Conservation (phyloP, 2,113 vertebrate genomes). For the Notarius lentiginosus region DNA sequence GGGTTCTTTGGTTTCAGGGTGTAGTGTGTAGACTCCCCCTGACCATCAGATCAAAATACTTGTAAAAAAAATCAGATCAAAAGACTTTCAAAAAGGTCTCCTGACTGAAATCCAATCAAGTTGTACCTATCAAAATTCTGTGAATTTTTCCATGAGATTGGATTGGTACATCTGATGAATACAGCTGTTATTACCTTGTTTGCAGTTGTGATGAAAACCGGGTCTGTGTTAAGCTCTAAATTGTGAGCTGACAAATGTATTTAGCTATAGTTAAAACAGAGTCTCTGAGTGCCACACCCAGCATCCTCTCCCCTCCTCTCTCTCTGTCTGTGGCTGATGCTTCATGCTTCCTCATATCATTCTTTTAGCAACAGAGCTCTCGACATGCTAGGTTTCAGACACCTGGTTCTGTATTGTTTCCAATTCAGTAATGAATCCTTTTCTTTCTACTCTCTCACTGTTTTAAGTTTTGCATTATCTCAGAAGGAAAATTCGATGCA, state of each 20-base stretch:
- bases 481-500: slow-evolving; percentile 7
- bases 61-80: no score
- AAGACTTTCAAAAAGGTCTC: no score
- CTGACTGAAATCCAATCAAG: background rate
- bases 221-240: slow-evolving; percentile 3
- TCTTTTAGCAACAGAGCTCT: background rate
- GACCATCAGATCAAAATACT: background rate
- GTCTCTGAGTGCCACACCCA: slow-evolving; percentile 25
- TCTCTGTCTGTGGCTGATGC: background rate
- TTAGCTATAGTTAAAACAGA: slow-evolving; percentile 6
- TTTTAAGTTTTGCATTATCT: background rate
- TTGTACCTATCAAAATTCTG: background rate
- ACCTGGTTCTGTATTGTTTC: slow-evolving; percentile 24
- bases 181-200: background rate
- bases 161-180: background rate
- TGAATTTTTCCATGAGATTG: background rate
- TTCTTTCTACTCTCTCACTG: background rate
- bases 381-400: background rate
- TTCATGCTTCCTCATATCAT: background rate
- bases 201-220: background rate
- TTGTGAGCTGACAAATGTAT: background rate
- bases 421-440: slow-evolving; percentile 12
- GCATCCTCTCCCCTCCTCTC: background rate
- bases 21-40: background rate
- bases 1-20: background rate